Evolutionary conservation across 2,797 vertebrate genomes (phyloP).

Genomic region (Erethizon dorsatum): DNA sequence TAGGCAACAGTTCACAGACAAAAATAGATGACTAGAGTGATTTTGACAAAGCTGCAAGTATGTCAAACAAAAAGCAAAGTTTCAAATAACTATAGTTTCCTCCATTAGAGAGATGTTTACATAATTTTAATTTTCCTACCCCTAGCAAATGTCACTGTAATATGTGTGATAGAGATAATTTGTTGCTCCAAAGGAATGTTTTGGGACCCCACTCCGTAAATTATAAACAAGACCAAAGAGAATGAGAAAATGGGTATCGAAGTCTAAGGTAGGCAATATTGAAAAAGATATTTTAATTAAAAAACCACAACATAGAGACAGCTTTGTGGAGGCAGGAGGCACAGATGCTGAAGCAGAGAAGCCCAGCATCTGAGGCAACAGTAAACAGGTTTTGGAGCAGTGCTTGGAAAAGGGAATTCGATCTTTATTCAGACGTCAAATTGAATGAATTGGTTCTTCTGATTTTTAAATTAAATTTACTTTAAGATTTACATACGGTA

Average conservation of each 20-base stretch:
- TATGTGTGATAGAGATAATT: background rate
- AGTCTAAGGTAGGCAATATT: background rate
- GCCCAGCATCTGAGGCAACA: background rate
- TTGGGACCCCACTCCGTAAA: background rate
- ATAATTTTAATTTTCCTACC: background rate
- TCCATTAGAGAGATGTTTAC: background rate
- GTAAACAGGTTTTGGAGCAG: background rate
- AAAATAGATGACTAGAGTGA: background rate
- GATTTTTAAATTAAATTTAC: constrained; percentile 41
- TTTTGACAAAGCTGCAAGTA: constrained; percentile 13
- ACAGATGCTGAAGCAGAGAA: background rate
- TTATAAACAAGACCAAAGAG: background rate
- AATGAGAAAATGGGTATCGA: background rate
- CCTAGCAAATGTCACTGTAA: background rate
- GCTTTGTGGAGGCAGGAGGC: background rate
- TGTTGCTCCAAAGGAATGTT: background rate
- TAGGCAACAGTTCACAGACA: background rate
- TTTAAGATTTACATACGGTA: constrained; percentile 31
- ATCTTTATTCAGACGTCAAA: constrained; percentile 51
- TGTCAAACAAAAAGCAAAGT: constrained; percentile 33
- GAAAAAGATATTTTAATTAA: background rate
- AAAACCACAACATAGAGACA: background rate
- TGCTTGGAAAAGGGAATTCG: background rate
- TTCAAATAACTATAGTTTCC: background rate
- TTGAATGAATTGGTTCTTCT: background rate